phyloP scores from a whole-genome alignment of 2,797 vertebrate species.

The Cynopterus sphinx region DNA sequence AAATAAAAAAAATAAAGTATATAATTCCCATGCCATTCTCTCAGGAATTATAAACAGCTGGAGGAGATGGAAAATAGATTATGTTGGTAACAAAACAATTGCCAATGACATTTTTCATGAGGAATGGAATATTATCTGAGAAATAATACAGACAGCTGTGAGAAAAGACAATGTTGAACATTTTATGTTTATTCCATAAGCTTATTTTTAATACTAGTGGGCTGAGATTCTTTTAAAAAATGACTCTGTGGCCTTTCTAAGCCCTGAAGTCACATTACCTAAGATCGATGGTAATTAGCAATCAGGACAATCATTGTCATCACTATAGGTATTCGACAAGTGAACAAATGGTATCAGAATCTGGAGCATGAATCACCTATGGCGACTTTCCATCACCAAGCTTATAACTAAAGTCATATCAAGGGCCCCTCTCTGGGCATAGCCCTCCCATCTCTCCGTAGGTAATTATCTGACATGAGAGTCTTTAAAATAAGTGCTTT shows the following conservation, averaged over 20 bases:
- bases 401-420: neutral
- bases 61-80: slow-evolving; percentile 47
- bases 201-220: neutral
- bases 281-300: neutral
- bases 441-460: neutral
- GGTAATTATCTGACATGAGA: neutral
- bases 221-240: neutral
- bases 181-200: neutral
- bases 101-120: slow-evolving; percentile 56
- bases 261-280: neutral
- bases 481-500: neutral
- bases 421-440: neutral
- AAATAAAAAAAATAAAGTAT: slow-evolving; percentile 26
- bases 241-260: neutral
- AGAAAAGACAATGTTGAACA: neutral
- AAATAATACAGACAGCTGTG: slow-evolving; percentile 3
- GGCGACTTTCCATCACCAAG: neutral
- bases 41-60: slow-evolving; percentile 49
- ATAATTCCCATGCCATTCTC: neutral
- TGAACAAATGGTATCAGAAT: neutral
- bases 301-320: neutral
- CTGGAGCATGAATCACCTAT: neutral
- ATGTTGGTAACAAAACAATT: slow-evolving; percentile 49
- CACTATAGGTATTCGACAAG: neutral
- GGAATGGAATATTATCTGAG: slow-evolving; percentile 24